phyloP scores from a whole-genome alignment of 2,797 vertebrate species.

The Protonibea diacanthus region DNA sequence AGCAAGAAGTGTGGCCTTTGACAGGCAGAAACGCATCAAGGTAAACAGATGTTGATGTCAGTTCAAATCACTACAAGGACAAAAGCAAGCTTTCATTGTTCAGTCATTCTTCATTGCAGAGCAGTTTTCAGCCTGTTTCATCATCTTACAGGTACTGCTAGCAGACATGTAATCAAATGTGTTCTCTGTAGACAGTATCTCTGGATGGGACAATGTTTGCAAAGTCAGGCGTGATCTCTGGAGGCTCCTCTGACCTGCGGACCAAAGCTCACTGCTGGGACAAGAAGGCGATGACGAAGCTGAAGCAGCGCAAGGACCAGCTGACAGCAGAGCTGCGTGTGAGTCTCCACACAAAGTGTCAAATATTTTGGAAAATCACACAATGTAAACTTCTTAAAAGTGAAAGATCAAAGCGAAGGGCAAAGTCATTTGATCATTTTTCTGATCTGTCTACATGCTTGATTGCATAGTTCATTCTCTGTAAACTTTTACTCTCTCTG shows the following conservation, averaged over 20 bases:
- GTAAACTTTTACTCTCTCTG: not conserved
- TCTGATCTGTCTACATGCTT: not conserved
- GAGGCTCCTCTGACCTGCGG: slow-evolving; percentile 91
- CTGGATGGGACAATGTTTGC: slow-evolving; percentile 95
- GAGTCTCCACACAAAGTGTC: slow-evolving; percentile 47
- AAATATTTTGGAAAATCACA: not conserved
- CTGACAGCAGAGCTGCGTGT: slow-evolving; percentile 90
- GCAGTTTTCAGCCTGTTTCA: not conserved
- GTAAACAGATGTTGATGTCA: slow-evolving; percentile 75
- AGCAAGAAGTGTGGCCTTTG: slow-evolving; percentile 90
- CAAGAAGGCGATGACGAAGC: slow-evolving; percentile 88
- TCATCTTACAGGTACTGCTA: slow-evolving; percentile 5
- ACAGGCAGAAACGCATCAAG: slow-evolving; percentile 87
- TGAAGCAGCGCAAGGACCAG: slow-evolving; percentile 88
- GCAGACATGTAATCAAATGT: not conserved
- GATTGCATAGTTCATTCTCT: not conserved
- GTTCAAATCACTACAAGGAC: not conserved
- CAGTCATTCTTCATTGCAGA: not conserved
- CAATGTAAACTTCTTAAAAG: not conserved
- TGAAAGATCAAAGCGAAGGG: not conserved
- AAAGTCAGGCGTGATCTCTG: slow-evolving; percentile 95
- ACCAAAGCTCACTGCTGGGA: slow-evolving; percentile 93
- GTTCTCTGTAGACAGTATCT: slow-evolving; percentile 87
- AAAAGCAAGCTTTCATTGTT: not conserved
- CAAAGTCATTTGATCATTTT: not conserved